phyloP scores from a whole-genome alignment of 2,797 vertebrate species.

The Buceros bicornis region DNA sequence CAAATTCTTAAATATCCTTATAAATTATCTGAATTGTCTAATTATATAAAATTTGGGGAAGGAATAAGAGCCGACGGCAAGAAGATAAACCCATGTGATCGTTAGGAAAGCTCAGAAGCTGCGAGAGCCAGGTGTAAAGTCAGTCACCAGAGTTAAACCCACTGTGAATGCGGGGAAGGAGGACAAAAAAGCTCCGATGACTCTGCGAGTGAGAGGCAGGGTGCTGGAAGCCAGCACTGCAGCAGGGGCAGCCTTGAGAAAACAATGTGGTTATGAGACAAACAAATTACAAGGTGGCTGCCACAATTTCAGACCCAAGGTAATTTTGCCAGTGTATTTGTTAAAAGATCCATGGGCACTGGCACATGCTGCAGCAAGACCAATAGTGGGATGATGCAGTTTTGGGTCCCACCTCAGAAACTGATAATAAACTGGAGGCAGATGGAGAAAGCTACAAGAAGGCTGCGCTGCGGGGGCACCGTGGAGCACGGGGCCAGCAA shows the following conservation, averaged over 20 bases:
- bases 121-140: neutral
- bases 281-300: neutral
- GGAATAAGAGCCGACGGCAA: neutral
- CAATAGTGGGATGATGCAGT: too few species aligned
- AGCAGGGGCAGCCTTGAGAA: neutral
- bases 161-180: neutral
- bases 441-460: neutral
- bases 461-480: neutral
- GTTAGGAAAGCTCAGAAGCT: neutral
- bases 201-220: neutral
- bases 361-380: neutral
- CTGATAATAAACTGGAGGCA: neutral
- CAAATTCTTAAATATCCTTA: neutral
- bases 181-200: neutral
- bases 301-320: neutral
- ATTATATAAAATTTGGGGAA: neutral
- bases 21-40: neutral
- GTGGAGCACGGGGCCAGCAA: neutral
- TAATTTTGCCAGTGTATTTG: neutral
- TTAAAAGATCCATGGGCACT: accelerated
- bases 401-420: neutral
- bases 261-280: neutral
- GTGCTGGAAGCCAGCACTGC: neutral
- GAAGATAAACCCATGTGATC: neutral
- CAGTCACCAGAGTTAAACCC: neutral